Evolutionary conservation across 2,113 vertebrate genomes (phyloP).

Genomic region (Patagioenas fasciata): DNA sequence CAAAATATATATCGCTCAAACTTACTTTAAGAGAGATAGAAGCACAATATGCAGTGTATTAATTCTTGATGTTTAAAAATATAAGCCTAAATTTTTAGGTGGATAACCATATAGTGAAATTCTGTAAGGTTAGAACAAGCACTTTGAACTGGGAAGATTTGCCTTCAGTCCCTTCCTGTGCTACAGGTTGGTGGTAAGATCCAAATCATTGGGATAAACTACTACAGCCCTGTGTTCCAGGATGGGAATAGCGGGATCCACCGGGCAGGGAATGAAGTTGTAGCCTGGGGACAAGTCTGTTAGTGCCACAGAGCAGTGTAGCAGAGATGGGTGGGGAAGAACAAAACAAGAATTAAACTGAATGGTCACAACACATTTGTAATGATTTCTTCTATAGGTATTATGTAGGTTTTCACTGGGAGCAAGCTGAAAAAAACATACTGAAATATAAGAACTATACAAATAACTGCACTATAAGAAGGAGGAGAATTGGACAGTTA

Average conservation of each 20-base stretch:
- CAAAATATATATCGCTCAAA: background rate
- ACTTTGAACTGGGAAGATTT: background rate
- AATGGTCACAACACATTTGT: background rate
- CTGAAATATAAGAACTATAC: background rate
- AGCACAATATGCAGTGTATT: background rate
- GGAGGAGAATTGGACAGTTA: too few relatives aligned
- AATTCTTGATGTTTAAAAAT: background rate
- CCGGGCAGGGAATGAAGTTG: background rate
- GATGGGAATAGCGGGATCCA: rapidly evolving
- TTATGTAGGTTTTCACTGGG: background rate
- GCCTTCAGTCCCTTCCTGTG: background rate
- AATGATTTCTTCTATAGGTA: background rate
- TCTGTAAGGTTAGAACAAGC: background rate
- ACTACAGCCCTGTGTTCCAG: background rate
- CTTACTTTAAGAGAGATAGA: background rate
- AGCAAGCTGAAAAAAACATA: background rate
- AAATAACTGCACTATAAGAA: background rate
- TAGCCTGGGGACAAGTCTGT: background rate
- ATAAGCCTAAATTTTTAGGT: background rate
- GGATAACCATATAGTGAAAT: background rate
- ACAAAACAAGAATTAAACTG: background rate
- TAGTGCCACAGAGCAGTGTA: rapidly evolving
- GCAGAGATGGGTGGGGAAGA: background rate
- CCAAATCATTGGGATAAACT: background rate
- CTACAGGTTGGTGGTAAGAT: background rate